Evolutionary conservation across 2,888 invertebrate genomes (phyloP).

Genomic region (Sabatieria punctata): DNA sequence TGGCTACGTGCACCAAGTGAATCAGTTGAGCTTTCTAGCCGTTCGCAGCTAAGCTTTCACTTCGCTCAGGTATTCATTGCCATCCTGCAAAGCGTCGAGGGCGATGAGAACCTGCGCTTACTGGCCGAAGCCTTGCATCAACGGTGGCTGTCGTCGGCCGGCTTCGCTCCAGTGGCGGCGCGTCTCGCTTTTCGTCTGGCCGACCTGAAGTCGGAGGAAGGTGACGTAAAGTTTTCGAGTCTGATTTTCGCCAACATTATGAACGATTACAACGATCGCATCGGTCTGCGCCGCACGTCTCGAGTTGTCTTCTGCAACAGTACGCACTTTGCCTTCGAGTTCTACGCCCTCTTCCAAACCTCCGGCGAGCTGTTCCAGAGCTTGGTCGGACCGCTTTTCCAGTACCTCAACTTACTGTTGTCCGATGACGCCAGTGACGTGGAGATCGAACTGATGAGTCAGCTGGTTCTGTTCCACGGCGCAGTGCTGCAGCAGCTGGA

Average conservation of each 20-base stretch:
- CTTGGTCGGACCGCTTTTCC: background rate
- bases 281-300: conserved; percentile 5
- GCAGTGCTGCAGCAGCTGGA: background rate
- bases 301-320: conserved; percentile 1
- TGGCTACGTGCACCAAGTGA: background rate
- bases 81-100: background rate
- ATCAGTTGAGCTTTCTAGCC: background rate
- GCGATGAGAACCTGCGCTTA: background rate
- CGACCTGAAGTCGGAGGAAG: background rate
- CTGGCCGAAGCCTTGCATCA: conserved; percentile 7
- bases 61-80: background rate
- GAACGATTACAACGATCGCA: conserved; percentile 7
- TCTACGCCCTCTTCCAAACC: background rate
- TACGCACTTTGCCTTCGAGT: conserved; percentile 8
- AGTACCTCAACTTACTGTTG: background rate
- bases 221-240: background rate
- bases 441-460: background rate
- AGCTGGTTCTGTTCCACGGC: background rate
- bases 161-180: conserved; percentile 7
- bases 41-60: background rate
- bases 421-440: background rate
- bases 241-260: background rate
- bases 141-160: conserved; percentile 7
- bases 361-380: background rate
- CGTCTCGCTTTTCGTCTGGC: background rate